Base-by-base conservation (phyloP, 2,113 vertebrate species). In the Holacanthus passer region DNA sequence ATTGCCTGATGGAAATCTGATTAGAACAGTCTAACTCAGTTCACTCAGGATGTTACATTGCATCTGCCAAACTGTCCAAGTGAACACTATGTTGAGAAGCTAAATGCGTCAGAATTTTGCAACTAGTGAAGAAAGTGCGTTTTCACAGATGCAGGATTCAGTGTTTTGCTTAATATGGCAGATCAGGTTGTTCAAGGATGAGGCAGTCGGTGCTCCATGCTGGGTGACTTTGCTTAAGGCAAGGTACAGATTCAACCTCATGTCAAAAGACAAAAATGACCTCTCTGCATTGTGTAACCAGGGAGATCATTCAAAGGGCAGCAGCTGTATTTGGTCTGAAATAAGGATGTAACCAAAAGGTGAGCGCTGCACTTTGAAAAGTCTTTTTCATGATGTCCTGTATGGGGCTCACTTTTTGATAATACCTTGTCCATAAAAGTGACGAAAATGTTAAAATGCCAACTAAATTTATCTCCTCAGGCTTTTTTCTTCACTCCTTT, bases 1-100 rank as follows among this genome's bases (percentile, higher is more conserved):
- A 45, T 73, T 58, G 24, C 13, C 37, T 14, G 11, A 27, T 19
- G 16, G 16, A 32, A 37, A 64, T 24, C 60, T 62, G 9, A 43
- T 48, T 1, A 35, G 41, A 45, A 20, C 16, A 3, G 5, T 10
- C 43, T 31, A 27, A 53, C 24, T 27, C 13, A 31, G 69, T 43
- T 31, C 39, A 14, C 17, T 32, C 29, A 60, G 45, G 19, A 1
- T 50, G 58, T 65, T 52, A 48, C 41, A 35, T 10, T 1, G 41
- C 53, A 75, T 72, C 60, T 83, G 12, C 55, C 2, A 43, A 70
- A 56, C 32, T 32, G 35, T 77, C 10, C 62, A 43, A 22, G 63
- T 31, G 70, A 41, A 17, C 69, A 2, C 17, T 29, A 22, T 35
- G 56, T 31, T 56, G 45, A 70, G 50, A 85, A 20, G 62, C 17